Conservation (phyloP, 2,113 vertebrate genomes). For the Pleuronectes platessa region DNA sequence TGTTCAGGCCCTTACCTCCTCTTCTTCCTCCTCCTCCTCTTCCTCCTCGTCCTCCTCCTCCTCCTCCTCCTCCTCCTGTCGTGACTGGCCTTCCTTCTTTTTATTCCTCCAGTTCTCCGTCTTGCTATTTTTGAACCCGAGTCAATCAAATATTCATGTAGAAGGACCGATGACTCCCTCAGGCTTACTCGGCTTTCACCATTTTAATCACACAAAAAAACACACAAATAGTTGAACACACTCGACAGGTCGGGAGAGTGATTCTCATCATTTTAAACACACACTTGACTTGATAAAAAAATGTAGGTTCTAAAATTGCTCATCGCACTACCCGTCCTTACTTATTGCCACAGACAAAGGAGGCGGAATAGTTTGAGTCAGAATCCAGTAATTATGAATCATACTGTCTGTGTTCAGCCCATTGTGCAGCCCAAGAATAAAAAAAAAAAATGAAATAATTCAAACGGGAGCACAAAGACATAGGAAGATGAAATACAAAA, state of each 20-base stretch:
- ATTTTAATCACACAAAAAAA: conserved; percentile 16
- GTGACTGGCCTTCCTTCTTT: conserved; percentile 42
- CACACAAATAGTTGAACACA: conserved; percentile 4
- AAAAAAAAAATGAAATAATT: neutral
- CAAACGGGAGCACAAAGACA: neutral
- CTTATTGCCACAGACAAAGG: neutral
- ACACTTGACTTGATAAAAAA: conserved; percentile 4
- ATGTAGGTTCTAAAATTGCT: neutral
- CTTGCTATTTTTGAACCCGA: conserved; percentile 54
- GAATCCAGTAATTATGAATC: conserved; percentile 16
- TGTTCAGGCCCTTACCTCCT: neutral
- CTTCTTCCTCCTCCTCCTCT: conserved; percentile 4
- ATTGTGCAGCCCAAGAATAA: neutral
- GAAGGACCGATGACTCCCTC: conserved; percentile 43
- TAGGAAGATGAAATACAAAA: neutral
- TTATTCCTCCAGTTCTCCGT: conserved; percentile 45
- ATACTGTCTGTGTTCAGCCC: neutral
- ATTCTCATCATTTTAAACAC: conserved; percentile 3
- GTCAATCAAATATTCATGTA: conserved; percentile 20
- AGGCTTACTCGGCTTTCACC: conserved; percentile 44
- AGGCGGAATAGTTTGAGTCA: conserved; percentile 3
- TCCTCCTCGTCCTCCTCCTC: neutral
- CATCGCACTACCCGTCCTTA: neutral
- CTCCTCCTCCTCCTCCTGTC: conserved; percentile 8
- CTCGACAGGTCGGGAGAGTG: neutral